These are phyloP conservation scores for Periophthalmodon schlosseri DNA, from an alignment of 2,113 vertebrate species.

Conservation along the genomic window DNA sequence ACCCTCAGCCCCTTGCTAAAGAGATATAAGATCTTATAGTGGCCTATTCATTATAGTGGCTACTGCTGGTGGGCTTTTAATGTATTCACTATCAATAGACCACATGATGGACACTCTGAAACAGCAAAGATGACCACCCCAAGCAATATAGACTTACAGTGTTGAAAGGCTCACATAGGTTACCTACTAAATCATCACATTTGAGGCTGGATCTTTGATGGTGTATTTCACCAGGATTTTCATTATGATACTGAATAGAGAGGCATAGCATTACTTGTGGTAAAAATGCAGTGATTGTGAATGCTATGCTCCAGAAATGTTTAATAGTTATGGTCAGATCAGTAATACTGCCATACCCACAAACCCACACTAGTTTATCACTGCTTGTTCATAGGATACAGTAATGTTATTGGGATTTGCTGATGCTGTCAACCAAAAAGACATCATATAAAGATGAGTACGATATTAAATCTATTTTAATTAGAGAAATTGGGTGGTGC, in stretches of 20 bases:
- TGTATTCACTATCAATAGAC: neutral
- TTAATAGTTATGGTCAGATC: slow-evolving; percentile 61
- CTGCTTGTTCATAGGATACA: neutral
- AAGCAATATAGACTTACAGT: neutral
- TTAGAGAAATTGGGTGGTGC: slow-evolving; percentile 31
- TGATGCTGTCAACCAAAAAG: slow-evolving; percentile 1
- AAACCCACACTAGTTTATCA: slow-evolving; percentile 32
- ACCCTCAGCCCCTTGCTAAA: neutral
- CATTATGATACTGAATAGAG: neutral
- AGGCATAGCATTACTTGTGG: slow-evolving; percentile 32
- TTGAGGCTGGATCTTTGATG: neutral
- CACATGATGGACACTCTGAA: neutral
- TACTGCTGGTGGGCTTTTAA: neutral
- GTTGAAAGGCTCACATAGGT: neutral
- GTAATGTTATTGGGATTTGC: slow-evolving; percentile 1
- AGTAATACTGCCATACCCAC: slow-evolving; percentile 43
- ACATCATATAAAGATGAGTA: slow-evolving; percentile 10
- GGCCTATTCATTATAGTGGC: neutral
- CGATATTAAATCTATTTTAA: slow-evolving; percentile 17
- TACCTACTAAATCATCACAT: neutral
- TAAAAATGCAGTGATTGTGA: slow-evolving; percentile 31
- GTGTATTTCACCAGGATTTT: neutral
- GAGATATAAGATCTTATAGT: neutral
- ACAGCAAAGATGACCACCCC: neutral
- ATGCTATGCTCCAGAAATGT: slow-evolving; percentile 48